A percentile compares a stretch with the other conserved stretches of the same genome.
These are phyloP conservation scores for Carterocephalus palaemon DNA, from an alignment of 2,888 invertebrate genomes.

Conservation along the genomic window DNA sequence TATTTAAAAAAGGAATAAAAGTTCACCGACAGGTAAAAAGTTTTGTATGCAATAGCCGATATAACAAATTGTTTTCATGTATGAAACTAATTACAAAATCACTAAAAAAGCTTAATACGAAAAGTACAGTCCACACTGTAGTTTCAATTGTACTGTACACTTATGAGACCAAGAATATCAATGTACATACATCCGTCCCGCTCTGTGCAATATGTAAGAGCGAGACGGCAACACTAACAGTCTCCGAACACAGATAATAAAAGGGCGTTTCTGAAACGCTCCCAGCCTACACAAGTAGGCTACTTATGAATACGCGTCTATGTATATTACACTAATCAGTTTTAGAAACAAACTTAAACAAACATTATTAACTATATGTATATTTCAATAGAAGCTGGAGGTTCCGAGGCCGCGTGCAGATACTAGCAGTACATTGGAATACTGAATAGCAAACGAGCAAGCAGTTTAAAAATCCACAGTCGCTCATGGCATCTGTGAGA, in stretches of 20 bases:
- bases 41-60: slow-evolving; percentile 10
- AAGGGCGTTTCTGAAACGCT: slow-evolving; percentile 32
- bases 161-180: slow-evolving; percentile 9
- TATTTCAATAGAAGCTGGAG: slow-evolving; percentile 68
- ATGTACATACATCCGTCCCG: slow-evolving; percentile 15
- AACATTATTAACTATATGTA: slow-evolving; percentile 64
- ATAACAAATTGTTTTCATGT: slow-evolving; percentile 5
- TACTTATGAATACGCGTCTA: slow-evolving; percentile 44
- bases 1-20: not conserved
- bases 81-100: slow-evolving; percentile 19
- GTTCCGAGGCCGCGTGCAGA: too few species aligned
- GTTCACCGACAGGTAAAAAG: slow-evolving; percentile 3
- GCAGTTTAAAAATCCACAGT: too few species aligned
- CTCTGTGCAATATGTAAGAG: slow-evolving; percentile 15
- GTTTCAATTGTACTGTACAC: slow-evolving; percentile 14
- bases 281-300: slow-evolving; percentile 52
- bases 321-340: slow-evolving; percentile 45
- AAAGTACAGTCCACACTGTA: slow-evolving; percentile 22
- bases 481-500: too few species aligned
- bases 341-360: slow-evolving; percentile 64
- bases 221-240: slow-evolving; percentile 22
- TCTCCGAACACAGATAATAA: slow-evolving; percentile 10
- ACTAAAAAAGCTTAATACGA: slow-evolving; percentile 24
- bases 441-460: too few species aligned
- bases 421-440: too few species aligned